Conservation (phyloP, 2,888 invertebrate species). For the Leptura quadrifasciata region DNA sequence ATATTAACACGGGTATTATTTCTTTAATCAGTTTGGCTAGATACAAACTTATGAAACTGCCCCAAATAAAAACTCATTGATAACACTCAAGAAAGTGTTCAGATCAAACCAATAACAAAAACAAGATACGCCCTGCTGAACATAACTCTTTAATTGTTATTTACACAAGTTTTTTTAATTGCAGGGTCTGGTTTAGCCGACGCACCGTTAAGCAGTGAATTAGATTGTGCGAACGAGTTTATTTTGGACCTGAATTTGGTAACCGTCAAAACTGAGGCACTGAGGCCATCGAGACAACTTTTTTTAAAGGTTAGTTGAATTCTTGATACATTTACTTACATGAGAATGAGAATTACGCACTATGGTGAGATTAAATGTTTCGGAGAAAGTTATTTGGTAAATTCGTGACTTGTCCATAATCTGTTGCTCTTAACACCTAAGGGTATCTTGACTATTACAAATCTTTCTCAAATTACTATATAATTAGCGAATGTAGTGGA, state of each 20-base stretch:
- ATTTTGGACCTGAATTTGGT: slow-evolving; percentile 11
- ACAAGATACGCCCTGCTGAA: background rate
- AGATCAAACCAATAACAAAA: background rate
- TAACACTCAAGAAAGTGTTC: no score
- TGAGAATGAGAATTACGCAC: slow-evolving; percentile 23
- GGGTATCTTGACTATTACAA: background rate
- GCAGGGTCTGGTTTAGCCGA: background rate
- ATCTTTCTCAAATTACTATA: background rate
- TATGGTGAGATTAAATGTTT: background rate
- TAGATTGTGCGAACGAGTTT: slow-evolving; percentile 9
- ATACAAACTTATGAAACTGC: no score
- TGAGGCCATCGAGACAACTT: slow-evolving; percentile 19
- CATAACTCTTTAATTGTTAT: slow-evolving; percentile 8
- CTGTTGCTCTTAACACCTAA: background rate
- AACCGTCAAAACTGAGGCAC: slow-evolving; percentile 1
- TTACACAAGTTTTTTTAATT: slow-evolving; percentile 8
- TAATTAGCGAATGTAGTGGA: background rate
- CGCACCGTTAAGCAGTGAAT: background rate
- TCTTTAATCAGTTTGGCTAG: no score
- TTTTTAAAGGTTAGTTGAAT: slow-evolving; percentile 27
- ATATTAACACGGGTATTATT: no score
- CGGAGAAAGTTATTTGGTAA: slow-evolving; percentile 26
- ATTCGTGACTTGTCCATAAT: slow-evolving; percentile 3
- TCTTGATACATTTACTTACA: background rate
- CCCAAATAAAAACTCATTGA: no score